Percentiles rank a stretch among this genome's conserved stretches.
Conservation (phyloP, 2,113 vertebrate species). For the Neodontobutis hainanensis region DNA sequence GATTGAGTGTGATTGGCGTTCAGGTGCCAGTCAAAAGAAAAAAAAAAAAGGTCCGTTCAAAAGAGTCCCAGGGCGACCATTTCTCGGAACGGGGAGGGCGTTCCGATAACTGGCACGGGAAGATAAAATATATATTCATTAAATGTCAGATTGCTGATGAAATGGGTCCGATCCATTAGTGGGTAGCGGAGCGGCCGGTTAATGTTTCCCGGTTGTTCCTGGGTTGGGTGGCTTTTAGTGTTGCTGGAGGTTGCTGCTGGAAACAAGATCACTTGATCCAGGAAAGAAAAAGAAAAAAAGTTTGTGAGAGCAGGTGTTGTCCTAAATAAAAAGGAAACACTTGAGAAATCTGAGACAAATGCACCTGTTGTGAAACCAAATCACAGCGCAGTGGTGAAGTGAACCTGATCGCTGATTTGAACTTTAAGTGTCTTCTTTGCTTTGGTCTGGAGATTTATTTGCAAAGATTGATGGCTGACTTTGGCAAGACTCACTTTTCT, state of each 20-base stretch:
- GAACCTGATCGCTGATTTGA: conserved; percentile 53
- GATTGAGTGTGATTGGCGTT: conserved; percentile 73
- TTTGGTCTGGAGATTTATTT: conserved; percentile 63
- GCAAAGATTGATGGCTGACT: conserved; percentile 44
- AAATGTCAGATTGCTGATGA: conserved; percentile 87
- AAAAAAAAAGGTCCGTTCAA: conserved; percentile 71
- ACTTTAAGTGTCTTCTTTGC: conserved; percentile 36
- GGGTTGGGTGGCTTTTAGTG: conserved; percentile 80
- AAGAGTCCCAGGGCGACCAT: conserved; percentile 83
- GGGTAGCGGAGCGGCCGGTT: conserved; percentile 76
- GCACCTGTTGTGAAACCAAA: conserved; percentile 71
- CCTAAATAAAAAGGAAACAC: conserved; percentile 48
- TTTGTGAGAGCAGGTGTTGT: conserved; percentile 64
- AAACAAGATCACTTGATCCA: conserved; percentile 68
- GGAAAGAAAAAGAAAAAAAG: conserved; percentile 35
- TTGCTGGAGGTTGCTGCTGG: conserved; percentile 65
- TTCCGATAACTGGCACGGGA: conserved; percentile 84
- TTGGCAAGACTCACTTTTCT: conserved; percentile 32
- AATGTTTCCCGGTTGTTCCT: conserved; percentile 81
- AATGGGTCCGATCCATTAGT: conserved; percentile 87
- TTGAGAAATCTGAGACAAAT: conserved; percentile 52
- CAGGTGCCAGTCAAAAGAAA: conserved; percentile 79
- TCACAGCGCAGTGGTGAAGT: conserved; percentile 38
- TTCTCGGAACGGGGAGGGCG: conserved; percentile 84
- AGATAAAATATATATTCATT: conserved; percentile 91